These are phyloP conservation scores for Acrobasis consociella DNA, from an alignment of 2,888 invertebrate genomes.

Conservation along the genomic window DNA sequence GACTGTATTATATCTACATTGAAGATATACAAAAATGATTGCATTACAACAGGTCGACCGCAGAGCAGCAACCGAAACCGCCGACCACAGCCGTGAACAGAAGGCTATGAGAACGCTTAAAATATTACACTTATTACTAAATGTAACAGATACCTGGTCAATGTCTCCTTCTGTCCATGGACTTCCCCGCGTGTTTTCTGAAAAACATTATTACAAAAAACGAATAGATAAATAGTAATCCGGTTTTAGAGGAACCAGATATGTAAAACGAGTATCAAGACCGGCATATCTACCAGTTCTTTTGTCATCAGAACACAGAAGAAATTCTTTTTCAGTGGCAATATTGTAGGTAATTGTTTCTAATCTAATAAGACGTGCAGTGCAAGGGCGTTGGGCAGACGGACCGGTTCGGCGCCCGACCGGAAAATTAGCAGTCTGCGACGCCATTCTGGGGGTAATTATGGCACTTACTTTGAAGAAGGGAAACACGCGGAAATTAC, in stretches of 20 bases:
- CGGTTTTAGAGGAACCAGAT: too few species aligned
- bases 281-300: too few species aligned
- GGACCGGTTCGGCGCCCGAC: conserved; percentile 24
- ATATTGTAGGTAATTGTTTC: conserved; percentile 4
- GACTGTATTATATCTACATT: too few species aligned
- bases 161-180: neutral
- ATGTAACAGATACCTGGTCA: neutral
- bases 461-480: neutral
- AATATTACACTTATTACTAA: neutral
- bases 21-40: conserved; percentile 8
- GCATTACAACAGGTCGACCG: conserved; percentile 18
- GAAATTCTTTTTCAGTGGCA: neutral
- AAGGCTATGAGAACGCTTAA: conserved; percentile 14
- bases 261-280: too few species aligned
- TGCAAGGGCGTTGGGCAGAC: conserved; percentile 18
- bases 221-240: too few species aligned
- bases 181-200: too few species aligned
- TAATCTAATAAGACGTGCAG: conserved; percentile 11
- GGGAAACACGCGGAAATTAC: neutral
- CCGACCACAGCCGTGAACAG: conserved; percentile 14
- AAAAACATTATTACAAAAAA: too few species aligned
- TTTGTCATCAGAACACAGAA: too few species aligned
- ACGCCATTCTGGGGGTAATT: conserved; percentile 2
- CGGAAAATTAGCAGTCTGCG: conserved; percentile 15
- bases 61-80: conserved; percentile 15